A percentile compares a stretch with the other conserved stretches of the same genome.
Conservation (phyloP, 2,113 vertebrate species). For the Marmota flaviventris region DNA sequence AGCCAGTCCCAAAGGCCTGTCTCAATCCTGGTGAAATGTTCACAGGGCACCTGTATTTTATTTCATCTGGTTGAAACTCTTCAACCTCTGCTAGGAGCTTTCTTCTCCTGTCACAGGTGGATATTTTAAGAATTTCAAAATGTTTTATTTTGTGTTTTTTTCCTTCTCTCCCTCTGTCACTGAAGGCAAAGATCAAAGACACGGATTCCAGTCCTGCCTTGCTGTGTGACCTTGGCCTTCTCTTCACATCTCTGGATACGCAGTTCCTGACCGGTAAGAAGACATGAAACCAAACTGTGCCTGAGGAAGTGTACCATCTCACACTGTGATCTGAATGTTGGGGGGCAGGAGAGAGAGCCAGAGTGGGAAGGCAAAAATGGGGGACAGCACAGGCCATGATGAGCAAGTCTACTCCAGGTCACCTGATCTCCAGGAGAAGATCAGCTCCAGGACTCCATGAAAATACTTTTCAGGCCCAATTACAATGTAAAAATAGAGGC, state of each 20-base stretch:
- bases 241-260: not conserved
- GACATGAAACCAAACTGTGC: not conserved
- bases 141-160: not conserved
- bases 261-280: not conserved
- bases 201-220: not conserved
- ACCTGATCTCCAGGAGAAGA: not conserved
- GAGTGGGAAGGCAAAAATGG: not conserved
- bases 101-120: not conserved
- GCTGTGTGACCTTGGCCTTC: not conserved
- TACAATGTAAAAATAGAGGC: not conserved
- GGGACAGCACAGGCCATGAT: not conserved
- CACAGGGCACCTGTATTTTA: not conserved
- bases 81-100: not conserved
- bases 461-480: not conserved
- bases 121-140: slow-evolving; percentile 26
- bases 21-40: not conserved
- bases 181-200: not conserved
- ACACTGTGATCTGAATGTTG: not conserved
- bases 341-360: not conserved
- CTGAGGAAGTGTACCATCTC: not conserved
- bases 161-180: not conserved
- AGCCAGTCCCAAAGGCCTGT: not conserved
- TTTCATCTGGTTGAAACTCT: not conserved
- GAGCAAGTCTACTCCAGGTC: not conserved
- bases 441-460: not conserved